phyloP scores from a whole-genome alignment of 1,140 invertebrate species.

The Pogonomyrmex californicus region DNA sequence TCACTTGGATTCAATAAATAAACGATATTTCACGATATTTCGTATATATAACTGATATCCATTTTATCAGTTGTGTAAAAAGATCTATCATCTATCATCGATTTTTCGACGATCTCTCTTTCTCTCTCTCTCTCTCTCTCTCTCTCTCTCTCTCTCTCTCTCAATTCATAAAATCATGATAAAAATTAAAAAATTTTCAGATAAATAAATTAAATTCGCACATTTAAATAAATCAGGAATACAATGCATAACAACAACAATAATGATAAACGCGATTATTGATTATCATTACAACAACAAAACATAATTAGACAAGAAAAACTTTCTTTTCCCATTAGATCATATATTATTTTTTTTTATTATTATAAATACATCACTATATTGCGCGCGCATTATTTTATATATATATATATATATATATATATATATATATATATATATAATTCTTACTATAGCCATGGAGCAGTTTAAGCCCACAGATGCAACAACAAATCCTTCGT shows the following conservation, averaged over 20 bases:
- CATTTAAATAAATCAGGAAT: neutral
- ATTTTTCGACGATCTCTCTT: neutral
- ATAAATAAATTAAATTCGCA: neutral
- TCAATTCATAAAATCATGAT: neutral
- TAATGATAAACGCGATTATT: neutral
- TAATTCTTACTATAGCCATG: conserved; percentile 92
- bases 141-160: too few species aligned
- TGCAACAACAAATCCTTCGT: conserved; percentile 99
- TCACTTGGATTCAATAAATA: neutral
- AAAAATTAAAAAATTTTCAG: neutral
- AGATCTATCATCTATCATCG: neutral
- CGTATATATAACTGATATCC: neutral
- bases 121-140: neutral
- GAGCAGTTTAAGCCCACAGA: conserved; percentile 99
- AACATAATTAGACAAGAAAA: too few species aligned
- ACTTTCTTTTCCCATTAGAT: too few species aligned
- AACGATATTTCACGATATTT: neutral
- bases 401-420: too few species aligned
- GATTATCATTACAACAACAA: neutral
- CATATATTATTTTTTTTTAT: too few species aligned
- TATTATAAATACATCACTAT: too few species aligned
- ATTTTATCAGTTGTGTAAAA: conserved; percentile 16
- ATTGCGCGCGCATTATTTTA: too few species aligned
- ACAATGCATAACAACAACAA: neutral
- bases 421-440: too few species aligned